A percentile compares a stretch with the other conserved stretches of the same genome.
phyloP scores from a whole-genome alignment of 2,888 invertebrate species.

The Drosophila yooni region DNA sequence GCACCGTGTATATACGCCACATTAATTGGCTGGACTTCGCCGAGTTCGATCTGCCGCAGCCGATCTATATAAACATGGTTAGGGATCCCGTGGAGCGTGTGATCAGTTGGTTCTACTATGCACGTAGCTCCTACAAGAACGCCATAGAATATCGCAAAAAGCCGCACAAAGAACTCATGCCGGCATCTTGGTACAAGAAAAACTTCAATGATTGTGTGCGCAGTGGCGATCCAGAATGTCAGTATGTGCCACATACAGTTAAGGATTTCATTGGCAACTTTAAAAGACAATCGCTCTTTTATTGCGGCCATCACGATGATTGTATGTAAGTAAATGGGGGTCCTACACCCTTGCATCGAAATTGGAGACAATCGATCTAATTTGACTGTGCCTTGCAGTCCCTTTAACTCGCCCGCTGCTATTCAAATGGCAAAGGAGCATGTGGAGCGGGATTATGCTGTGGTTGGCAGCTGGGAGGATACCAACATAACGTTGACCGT shows the following conservation, averaged over 20 bases:
- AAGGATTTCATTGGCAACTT: constrained; percentile 91
- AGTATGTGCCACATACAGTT: constrained; percentile 87
- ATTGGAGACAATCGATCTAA: constrained; percentile 8
- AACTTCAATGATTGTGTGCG: constrained; percentile 95
- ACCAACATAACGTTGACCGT: constrained; percentile 93
- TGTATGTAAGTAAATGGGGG: constrained; percentile 88
- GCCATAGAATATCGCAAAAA: constrained; percentile 91
- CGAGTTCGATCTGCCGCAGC: constrained; percentile 91
- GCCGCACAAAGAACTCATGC: constrained; percentile 87
- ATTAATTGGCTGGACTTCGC: constrained; percentile 93
- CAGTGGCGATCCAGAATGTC: constrained; percentile 92
- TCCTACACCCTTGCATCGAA: not conserved
- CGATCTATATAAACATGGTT: constrained; percentile 92
- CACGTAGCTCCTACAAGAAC: constrained; percentile 85
- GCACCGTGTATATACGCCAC: constrained; percentile 93
- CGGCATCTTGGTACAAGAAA: constrained; percentile 84
- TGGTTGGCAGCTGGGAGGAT: constrained; percentile 94
- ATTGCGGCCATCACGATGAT: constrained; percentile 93
- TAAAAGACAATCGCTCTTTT: constrained; percentile 93
- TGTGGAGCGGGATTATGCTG: constrained; percentile 93
- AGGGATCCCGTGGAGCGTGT: constrained; percentile 95
- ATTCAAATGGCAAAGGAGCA: constrained; percentile 93
- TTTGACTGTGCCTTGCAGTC: constrained; percentile 85
- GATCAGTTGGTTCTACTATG: constrained; percentile 96
- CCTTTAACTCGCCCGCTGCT: constrained; percentile 93